Conservation (phyloP, 2,797 vertebrate genomes). For the Acanthornis magna region DNA sequence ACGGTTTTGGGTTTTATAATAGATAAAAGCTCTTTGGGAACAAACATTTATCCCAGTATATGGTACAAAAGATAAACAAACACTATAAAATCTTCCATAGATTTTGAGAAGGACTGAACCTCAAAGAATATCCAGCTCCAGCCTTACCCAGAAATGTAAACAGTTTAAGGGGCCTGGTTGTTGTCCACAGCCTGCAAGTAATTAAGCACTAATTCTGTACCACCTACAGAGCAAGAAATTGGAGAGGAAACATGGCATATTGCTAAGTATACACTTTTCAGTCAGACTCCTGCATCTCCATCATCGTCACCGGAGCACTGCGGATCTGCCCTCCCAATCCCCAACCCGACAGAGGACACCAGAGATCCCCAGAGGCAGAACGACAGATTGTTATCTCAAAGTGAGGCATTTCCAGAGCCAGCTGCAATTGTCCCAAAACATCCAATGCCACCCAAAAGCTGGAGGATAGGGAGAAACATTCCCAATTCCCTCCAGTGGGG, state of each 20-base stretch:
- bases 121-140: constrained; percentile 49
- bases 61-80: constrained; percentile 25
- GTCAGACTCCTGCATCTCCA: background rate
- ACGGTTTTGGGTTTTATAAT: background rate
- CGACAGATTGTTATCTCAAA: background rate
- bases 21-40: constrained; percentile 6
- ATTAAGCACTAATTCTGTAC: constrained; percentile 59
- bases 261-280: background rate
- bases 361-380: background rate
- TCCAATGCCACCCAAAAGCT: background rate
- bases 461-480: background rate
- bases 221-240: constrained; percentile 52
- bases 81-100: background rate
- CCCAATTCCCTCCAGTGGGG: background rate
- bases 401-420: background rate
- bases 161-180: constrained; percentile 19
- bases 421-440: background rate
- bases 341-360: background rate
- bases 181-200: constrained; percentile 44
- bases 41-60: constrained; percentile 19
- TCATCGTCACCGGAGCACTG: background rate
- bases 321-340: background rate
- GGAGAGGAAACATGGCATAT: constrained; percentile 10
- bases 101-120: constrained; percentile 19
- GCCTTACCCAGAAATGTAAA: constrained; percentile 58